Conservation (phyloP, 2,113 vertebrate species). For the Urocolius indicus region DNA sequence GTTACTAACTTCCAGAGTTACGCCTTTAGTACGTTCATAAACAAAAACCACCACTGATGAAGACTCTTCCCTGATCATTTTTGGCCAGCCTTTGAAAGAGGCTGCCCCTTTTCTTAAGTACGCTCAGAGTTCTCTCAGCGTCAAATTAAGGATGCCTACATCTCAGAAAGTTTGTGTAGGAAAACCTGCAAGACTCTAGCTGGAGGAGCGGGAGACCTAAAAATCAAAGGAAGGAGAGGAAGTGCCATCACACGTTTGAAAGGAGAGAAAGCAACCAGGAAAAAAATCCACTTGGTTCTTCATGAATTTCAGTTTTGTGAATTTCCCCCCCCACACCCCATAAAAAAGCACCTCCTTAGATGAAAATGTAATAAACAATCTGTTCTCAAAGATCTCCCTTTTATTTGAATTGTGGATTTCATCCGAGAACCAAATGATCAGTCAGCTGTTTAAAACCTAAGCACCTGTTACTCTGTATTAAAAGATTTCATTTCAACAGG, state of each 20-base stretch:
- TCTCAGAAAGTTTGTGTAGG: background rate
- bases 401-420: background rate
- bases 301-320: background rate
- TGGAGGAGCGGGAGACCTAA: background rate
- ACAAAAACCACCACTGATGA: background rate
- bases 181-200: background rate
- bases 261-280: background rate
- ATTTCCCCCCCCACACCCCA: fast-evolving
- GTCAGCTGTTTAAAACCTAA: background rate
- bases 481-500: background rate
- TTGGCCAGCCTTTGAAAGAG: background rate
- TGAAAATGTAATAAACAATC: background rate
- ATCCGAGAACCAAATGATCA: background rate
- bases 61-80: background rate
- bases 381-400: background rate
- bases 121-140: background rate
- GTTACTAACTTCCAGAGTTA: background rate
- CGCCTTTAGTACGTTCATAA: background rate
- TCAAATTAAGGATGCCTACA: background rate
- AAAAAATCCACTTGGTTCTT: background rate
- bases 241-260: background rate
- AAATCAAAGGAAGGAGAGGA: background rate
- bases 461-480: background rate
- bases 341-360: background rate
- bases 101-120: background rate